A percentile compares a stretch with the other conserved stretches of the same genome.
Conservation (phyloP, 2,888 invertebrate species). For the Melinaea marsaeus region DNA sequence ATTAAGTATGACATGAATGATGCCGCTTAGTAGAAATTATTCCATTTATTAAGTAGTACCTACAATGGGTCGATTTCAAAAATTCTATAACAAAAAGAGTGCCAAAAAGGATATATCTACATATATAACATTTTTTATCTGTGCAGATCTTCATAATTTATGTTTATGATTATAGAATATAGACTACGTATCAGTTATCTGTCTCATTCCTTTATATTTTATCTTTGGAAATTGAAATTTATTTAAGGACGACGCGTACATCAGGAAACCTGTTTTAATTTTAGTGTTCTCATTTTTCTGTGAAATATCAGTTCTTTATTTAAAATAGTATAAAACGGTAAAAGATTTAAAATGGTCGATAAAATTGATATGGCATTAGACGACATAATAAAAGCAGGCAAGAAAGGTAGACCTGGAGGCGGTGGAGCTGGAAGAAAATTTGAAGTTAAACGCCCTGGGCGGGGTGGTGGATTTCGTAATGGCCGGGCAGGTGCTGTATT, state of each 20-base stretch:
- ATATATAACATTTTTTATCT: too few relatives aligned
- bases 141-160: too few relatives aligned
- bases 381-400: constrained; percentile 95
- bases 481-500: constrained; percentile 78
- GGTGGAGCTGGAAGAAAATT: constrained; percentile 76
- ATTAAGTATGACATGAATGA: too few relatives aligned
- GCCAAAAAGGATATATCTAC: too few relatives aligned
- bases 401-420: constrained; percentile 81
- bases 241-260: neutral
- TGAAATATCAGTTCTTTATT: constrained; percentile 8
- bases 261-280: neutral
- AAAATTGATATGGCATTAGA: constrained; percentile 98
- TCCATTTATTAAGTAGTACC: too few relatives aligned
- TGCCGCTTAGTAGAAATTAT: too few relatives aligned
- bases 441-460: constrained; percentile 54
- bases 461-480: constrained; percentile 68
- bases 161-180: too few relatives aligned
- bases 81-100: too few relatives aligned
- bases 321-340: neutral
- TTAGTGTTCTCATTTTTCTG: constrained; percentile 6
- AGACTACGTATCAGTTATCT: too few relatives aligned
- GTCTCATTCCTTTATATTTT: neutral
- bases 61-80: too few relatives aligned
- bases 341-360: constrained; percentile 85
- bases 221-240: neutral